A percentile compares a stretch with the other conserved stretches of the same genome.
phyloP scores from a whole-genome alignment of 2,113 vertebrate species.

The Alectura lathami region DNA sequence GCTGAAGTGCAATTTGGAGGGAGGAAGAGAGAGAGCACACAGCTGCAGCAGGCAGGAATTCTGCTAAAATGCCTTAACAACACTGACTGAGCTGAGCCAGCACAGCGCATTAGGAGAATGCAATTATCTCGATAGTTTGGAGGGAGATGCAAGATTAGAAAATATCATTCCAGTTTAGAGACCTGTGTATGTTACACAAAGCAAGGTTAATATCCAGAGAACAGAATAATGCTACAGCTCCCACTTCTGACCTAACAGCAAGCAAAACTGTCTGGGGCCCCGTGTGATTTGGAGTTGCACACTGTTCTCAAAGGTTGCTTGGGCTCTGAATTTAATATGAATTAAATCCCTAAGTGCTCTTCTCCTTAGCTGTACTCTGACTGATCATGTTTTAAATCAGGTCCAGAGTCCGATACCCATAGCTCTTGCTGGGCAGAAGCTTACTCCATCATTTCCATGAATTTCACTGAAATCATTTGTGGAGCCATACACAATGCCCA shows the following conservation, averaged over 20 bases:
- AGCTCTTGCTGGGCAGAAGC: background rate
- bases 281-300: background rate
- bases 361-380: background rate
- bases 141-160: background rate
- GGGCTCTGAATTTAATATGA: background rate
- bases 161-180: background rate
- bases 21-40: background rate
- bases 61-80: background rate
- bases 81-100: background rate
- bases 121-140: background rate
- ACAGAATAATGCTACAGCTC: background rate
- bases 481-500: background rate
- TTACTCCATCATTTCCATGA: background rate
- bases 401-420: background rate
- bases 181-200: fast-evolving
- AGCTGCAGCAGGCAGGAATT: background rate
- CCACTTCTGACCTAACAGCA: background rate
- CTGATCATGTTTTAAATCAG: background rate
- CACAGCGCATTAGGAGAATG: background rate
- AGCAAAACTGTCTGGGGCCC: background rate
- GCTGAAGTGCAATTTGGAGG: background rate
- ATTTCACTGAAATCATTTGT: background rate
- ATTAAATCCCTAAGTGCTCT: background rate
- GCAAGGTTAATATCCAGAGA: background rate
- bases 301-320: background rate